Base-by-base conservation (phyloP, 2,113 vertebrate species). In the Lota lota region DNA sequence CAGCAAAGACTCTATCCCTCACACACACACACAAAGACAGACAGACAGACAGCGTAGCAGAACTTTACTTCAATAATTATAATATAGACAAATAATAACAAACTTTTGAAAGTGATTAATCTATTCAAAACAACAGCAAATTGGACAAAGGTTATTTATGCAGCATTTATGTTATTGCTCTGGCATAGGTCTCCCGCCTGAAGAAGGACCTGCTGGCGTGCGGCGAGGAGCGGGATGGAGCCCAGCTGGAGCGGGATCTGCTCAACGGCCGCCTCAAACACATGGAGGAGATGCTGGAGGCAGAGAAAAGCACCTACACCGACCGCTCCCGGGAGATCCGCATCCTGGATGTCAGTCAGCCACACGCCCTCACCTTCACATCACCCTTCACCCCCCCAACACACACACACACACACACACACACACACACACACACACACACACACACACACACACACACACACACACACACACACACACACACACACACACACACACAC, bases 151-250 rank as follows among this genome's bases (percentile, higher is more conserved):
- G 17, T 53, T 53, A 15, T 53, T 53, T 10, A 53, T 53, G 28
- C 4, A 4, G 28, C 28, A 33, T 33, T 33, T 33, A 4, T 4
- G 19, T 59, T 20, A 11, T 61, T 18, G 28, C 6, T 10, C 1
- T 3, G 5, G 64, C 36, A 20, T 82, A 99, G 97, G 86, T 93
- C 3, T 83, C 92, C 1, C 91, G 93, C 72, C 83, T 98, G 59
- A 94, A 95, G 79, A 95, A 95, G 74, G 93, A 94, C 1, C 88
- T 97, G 36, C 93, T 96, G 82, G 74, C 82, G 0, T 93, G 91
- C 71, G 91, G 93, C 40, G 94, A 93, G 0, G 94, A 96, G 76
- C 85, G 90, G 47, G 97, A 98, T 76, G 81, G 87, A 0, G 88
- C 83, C 4, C 72, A 83, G 76, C 80, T 99, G 83, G 96, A 98